A percentile compares a stretch with the other conserved stretches of the same genome.
Evolutionary conservation across 2,113 vertebrate species (phyloP).

Genomic region (Ardeotis arabs): DNA sequence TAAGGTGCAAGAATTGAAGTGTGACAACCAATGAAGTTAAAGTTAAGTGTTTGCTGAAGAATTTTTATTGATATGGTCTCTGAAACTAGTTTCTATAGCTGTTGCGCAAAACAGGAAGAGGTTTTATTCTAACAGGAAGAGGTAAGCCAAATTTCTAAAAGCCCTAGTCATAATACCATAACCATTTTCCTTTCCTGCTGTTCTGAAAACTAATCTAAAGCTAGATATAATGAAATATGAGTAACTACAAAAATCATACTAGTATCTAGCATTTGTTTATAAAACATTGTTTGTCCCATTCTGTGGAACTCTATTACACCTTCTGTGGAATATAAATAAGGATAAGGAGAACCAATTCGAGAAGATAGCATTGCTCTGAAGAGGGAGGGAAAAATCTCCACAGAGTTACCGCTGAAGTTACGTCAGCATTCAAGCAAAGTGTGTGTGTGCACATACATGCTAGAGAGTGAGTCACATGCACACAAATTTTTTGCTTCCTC

Average conservation of each 20-base stretch:
- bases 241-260: not conserved
- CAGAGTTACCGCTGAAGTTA: not conserved
- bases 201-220: not conserved
- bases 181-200: not conserved
- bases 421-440: not conserved
- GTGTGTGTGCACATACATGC: not conserved
- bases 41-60: not conserved
- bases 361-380: not conserved
- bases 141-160: conserved; percentile 4
- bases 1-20: not conserved
- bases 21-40: not conserved
- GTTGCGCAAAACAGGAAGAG: not conserved
- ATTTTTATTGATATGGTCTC: not conserved
- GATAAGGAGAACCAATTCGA: not conserved
- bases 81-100: not conserved
- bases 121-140: conserved; percentile 13
- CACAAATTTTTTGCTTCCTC: not conserved
- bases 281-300: not conserved
- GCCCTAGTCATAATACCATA: not conserved
- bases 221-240: not conserved
- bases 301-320: not conserved
- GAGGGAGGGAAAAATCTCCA: not conserved
- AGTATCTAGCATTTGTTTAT: not conserved
- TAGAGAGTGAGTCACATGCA: fast-evolving
- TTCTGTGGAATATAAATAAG: not conserved